Conservation (phyloP, 1,140 invertebrate species). For the Aphidius ervi region DNA sequence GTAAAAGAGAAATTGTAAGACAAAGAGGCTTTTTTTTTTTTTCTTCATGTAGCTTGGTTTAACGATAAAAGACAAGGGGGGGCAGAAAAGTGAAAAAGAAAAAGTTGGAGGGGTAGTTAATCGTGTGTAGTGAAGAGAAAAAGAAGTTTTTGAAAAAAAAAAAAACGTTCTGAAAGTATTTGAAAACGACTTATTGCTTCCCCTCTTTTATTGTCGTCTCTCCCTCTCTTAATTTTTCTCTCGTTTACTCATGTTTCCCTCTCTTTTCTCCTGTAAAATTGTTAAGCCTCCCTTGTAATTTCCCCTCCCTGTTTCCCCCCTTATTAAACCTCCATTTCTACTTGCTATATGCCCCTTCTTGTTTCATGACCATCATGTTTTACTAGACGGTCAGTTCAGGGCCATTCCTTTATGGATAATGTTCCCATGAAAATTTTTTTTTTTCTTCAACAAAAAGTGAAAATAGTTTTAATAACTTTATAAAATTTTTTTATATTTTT, state of each 20-base stretch:
- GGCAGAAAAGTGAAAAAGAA: neutral
- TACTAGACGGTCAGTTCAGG: constrained; percentile 25
- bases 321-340: neutral
- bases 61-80: no score
- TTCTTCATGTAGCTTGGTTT: no score
- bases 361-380: constrained; percentile 20
- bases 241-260: neutral
- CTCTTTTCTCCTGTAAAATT: no score
- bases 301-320: constrained; percentile 4
- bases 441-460: neutral
- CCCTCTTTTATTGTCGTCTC: neutral
- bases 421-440: neutral
- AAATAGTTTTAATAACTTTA: constrained; percentile 17
- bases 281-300: neutral
- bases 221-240: neutral
- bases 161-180: no score
- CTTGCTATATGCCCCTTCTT: neutral
- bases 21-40: no score
- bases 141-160: no score
- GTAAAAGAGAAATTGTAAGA: no score
- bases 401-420: constrained; percentile 23
- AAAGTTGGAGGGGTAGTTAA: constrained; percentile 25
- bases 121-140: constrained; percentile 20
- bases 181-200: constrained; percentile 3
- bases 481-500: neutral